Percentiles rank a stretch among this genome's conserved stretches.
phyloP scores from a whole-genome alignment of 2,888 invertebrate species.

The Spodoptera picta region DNA sequence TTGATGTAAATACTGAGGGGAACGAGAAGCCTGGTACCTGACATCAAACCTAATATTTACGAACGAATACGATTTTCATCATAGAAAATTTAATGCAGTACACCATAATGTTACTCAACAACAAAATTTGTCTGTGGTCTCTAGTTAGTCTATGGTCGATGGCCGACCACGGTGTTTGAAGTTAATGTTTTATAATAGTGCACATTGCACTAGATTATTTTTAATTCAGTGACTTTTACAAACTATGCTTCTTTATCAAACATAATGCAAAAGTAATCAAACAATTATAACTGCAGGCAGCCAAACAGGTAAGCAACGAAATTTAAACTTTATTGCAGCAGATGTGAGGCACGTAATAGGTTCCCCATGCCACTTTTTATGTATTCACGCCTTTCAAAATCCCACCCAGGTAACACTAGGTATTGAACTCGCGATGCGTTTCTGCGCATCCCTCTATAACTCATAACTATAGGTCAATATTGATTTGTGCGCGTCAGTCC shows the following conservation, averaged over 20 bases:
- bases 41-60: too few relatives aligned
- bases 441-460: conserved; percentile 72
- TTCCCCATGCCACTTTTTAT: conserved; percentile 76
- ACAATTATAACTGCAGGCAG: conserved; percentile 54
- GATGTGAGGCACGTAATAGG: conserved; percentile 74
- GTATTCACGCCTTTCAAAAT: conserved; percentile 78
- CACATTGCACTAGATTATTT: conserved; percentile 72
- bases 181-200: conserved; percentile 70
- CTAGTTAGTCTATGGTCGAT: conserved; percentile 66
- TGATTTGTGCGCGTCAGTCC: conserved; percentile 49
- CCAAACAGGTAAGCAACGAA: conserved; percentile 67
- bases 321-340: conserved; percentile 53
- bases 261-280: conserved; percentile 64
- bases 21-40: too few relatives aligned
- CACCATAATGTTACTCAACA: too few relatives aligned
- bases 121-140: background rate
- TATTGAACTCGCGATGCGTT: conserved; percentile 69
- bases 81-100: too few relatives aligned
- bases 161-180: conserved; percentile 80
- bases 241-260: conserved; percentile 68
- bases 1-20: too few relatives aligned
- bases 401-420: conserved; percentile 70
- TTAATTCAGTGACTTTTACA: conserved; percentile 62
- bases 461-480: conserved; percentile 63
- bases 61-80: too few relatives aligned